Evolutionary conservation across 2,888 invertebrate genomes (phyloP).

Genomic region (Caenorhabditis japonica): DNA sequence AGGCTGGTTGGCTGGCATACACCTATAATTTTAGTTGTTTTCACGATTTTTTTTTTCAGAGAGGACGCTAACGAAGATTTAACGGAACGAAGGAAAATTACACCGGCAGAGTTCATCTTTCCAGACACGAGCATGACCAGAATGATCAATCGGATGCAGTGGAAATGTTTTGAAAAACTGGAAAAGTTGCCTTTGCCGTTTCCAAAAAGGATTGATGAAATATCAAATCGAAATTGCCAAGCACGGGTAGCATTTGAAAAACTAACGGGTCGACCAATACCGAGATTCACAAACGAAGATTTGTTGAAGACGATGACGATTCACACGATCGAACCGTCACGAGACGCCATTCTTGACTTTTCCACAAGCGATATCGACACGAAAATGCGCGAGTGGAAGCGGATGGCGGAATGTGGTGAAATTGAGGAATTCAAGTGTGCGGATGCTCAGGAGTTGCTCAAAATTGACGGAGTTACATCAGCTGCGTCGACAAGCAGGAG

Average conservation of each 20-base stretch:
- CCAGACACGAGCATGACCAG: not conserved
- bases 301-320: not conserved
- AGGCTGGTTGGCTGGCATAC: too few relatives aligned
- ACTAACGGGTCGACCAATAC: conserved; percentile 21
- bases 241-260: conserved; percentile 17
- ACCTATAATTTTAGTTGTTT: too few relatives aligned
- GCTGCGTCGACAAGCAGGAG: not conserved
- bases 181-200: not conserved
- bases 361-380: not conserved
- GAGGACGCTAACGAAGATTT: too few relatives aligned
- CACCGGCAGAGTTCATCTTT: too few relatives aligned
- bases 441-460: conserved; percentile 1
- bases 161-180: not conserved
- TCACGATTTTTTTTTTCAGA: too few relatives aligned
- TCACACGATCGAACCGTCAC: not conserved
- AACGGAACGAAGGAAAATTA: too few relatives aligned
- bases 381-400: conserved; percentile 12
- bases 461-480: not conserved
- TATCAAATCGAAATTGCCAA: not conserved
- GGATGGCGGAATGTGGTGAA: not conserved
- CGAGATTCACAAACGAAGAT: conserved; percentile 3
- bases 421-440: not conserved
- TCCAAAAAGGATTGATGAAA: not conserved
- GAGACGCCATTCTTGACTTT: not conserved
- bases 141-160: not conserved